These are phyloP conservation scores for Pocillopora verrucosa DNA, from an alignment of 64 coral and sea anemone genomes.

Conservation along the genomic window DNA sequence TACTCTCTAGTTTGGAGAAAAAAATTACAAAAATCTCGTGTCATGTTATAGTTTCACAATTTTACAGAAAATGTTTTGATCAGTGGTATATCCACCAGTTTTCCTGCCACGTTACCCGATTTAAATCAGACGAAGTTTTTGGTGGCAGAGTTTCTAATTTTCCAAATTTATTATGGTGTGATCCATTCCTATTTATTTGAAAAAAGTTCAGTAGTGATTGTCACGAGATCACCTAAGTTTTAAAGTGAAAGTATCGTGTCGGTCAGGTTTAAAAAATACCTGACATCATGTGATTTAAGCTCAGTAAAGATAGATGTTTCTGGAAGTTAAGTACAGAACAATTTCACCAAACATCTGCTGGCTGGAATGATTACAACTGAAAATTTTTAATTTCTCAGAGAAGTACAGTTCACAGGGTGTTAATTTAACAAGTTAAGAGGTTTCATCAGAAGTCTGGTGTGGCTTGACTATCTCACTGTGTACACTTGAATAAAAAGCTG, in stretches of 20 bases:
- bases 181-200: not conserved
- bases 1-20: too few species aligned
- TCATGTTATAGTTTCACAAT: not conserved
- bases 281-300: not conserved
- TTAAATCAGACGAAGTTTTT: not conserved
- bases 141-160: not conserved
- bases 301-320: not conserved
- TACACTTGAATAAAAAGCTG: too few species aligned
- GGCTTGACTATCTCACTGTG: too few species aligned
- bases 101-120: constrained; percentile 2
- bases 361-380: too few species aligned
- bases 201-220: constrained; percentile 21
- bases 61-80: not conserved
- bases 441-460: too few species aligned
- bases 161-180: not conserved
- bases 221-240: not conserved
- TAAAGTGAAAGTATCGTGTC: not conserved
- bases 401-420: too few species aligned
- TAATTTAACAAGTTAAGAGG: too few species aligned
- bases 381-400: too few species aligned
- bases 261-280: not conserved
- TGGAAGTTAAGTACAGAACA: not conserved
- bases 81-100: constrained; percentile 6
- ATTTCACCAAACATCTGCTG: not conserved
- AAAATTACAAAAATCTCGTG: too few species aligned